Percentiles rank a stretch among this genome's conserved stretches.
These are phyloP conservation scores for Holcopasites calliopsidis DNA, from an alignment of 1,140 invertebrate genomes.

Conservation along the genomic window DNA sequence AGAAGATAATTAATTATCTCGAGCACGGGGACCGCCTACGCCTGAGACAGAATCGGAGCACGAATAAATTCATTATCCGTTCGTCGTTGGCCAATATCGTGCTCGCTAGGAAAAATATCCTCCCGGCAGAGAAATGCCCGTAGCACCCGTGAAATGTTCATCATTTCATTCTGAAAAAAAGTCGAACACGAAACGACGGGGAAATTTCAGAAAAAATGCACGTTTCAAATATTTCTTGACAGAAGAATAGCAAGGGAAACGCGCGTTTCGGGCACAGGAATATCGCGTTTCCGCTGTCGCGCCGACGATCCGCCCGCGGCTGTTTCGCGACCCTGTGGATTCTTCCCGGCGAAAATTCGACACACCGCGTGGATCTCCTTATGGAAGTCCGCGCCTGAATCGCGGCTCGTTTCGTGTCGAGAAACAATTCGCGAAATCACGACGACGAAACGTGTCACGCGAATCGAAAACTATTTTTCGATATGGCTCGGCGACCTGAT, in stretches of 20 bases:
- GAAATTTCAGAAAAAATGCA: neutral
- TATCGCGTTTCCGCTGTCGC: conserved; percentile 32
- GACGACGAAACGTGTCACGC: neutral
- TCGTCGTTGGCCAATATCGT: neutral
- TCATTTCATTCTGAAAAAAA: neutral
- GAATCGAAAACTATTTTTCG: neutral
- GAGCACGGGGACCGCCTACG: neutral
- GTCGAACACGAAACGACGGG: neutral
- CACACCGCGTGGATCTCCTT: too few relatives aligned
- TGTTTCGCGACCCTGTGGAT: conserved; percentile 1
- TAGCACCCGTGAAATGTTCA: neutral
- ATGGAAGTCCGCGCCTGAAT: neutral
- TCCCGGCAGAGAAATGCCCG: too few relatives aligned
- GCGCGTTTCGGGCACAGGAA: neutral
- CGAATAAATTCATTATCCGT: conserved; percentile 28
- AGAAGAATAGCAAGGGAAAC: conserved; percentile 16
- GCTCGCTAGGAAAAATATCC: conserved; percentile 22
- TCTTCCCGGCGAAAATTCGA: conserved; percentile 13
- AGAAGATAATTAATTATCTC: conserved; percentile 43
- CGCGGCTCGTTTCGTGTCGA: neutral
- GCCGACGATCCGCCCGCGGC: conserved; percentile 19
- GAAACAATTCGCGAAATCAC: conserved; percentile 21
- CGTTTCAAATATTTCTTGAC: conserved; percentile 10
- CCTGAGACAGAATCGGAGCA: neutral
- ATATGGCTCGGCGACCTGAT: neutral